Evolutionary conservation across 2,888 invertebrate species (phyloP), one percentile per base, ranked within the genome.

Genomic region (Microdon myrmicae): DNA sequence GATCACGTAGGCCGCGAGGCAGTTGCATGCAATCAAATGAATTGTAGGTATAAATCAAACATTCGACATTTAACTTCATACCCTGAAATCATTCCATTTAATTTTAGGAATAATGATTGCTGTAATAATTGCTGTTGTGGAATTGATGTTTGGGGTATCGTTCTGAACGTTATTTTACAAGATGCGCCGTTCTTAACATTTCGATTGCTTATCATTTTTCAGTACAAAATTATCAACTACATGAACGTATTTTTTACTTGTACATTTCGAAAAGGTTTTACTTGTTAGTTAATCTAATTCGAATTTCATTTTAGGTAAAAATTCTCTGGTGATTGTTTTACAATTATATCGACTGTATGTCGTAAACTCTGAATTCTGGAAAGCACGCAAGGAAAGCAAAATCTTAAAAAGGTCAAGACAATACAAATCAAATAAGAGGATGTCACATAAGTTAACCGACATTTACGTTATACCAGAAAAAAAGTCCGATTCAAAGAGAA

Each of bases 211-310:
- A 87, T 96, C 31, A 94, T 96, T 56, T 85, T 90, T 6, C 90
- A 93, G 72, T 95, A 92, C 77, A 86, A 88, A 68, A 92, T 96
- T 19, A 89, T 94, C 68, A 94, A 91, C 72, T 95, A 96, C 74
- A 95, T 95, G 89, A 96, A 96, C 77, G 91, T 96, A 12, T 96
- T 96, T 81, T 96, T 96, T 81, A 95, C 95, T 0, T 94, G 94
- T 80, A 91, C 94, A 81, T 94, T 92, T 5, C 20, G 12, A 10
- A 13, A 90, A 92, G 71, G 74, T 86, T 1, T 79, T 89, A 10
- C n/a, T n/a, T n/a, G n/a, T 19, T 22, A n/a, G 16, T 14, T 35
- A 19, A 8, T 28, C 8, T 22, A 25, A 28, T 26, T 32, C 35
- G 5, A 29, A 13, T 26, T 31, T 16, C 41, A 28, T 67, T 12